Evolutionary conservation across 2,797 vertebrate species (phyloP), one percentile per base, ranked within the genome.

Genomic region (Lacerta agilis): DNA sequence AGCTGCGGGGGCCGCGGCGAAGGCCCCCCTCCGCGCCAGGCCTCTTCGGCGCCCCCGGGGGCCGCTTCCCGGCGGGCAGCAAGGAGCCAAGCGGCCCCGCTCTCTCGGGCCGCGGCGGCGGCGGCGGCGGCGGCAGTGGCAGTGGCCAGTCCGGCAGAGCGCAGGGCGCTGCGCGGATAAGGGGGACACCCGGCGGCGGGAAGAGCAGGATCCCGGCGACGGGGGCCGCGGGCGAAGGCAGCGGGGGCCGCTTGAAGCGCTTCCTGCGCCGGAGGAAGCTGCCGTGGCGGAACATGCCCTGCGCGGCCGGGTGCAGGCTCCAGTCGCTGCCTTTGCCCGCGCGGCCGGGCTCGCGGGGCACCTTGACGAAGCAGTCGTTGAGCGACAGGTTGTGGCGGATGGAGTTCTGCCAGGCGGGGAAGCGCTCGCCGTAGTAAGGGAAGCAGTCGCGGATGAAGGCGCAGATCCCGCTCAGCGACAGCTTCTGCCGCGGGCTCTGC

Each of bases 361-460:
- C 97, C 94, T 98, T 98, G 91, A 98, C 98, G 95, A 99, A 99
- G 92, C 98, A 98, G 92, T 98, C 98, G 82, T 98, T 98, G 76
- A 98, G 97, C 23, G 98, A 98, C 83, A 99, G 96, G 95, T 98
- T 99, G 98, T 99, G 99, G 2, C 98, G 96, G 95, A 99, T 99
- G 49, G 98, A 98, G 96, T 98, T 99, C 95, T 99, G 98, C 99
- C 98, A 98, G 1, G 98, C 98, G 0, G 98, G 98, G 91, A 98
- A 98, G 96, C 97, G 98, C 88, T 97, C 97, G 89, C 96, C 96
- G 95, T 98, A 99, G 93, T 98, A 98, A 2, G 98, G 97, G 66
- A 98, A 99, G 95, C 98, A 98, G 95, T 97, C 96, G 96, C 98
- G 98, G 97, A 98, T 98, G 94, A 99, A 98, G 93, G 98, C 98